Percentiles rank a stretch among this genome's conserved stretches.
Evolutionary conservation across 2,888 invertebrate genomes (phyloP).

Genomic region (Apodemia mormo): DNA sequence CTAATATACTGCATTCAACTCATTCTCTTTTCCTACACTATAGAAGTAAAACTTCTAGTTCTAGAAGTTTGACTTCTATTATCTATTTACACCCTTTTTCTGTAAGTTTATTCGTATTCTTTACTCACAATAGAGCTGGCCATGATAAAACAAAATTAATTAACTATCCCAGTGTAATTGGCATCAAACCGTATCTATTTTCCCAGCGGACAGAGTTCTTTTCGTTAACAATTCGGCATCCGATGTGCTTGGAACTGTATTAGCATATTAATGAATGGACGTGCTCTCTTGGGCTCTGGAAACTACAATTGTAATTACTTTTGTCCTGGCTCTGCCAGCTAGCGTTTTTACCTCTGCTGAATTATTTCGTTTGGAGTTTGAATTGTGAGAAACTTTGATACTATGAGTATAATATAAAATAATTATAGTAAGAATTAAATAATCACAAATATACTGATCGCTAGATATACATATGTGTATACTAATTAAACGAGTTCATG

Average conservation of each 20-base stretch:
- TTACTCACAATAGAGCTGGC: not conserved
- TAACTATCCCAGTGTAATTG: not conserved
- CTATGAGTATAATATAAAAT: no score
- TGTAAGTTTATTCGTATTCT: no score
- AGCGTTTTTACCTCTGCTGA: constrained; percentile 20
- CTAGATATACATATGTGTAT: no score
- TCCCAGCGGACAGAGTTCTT: constrained; percentile 38
- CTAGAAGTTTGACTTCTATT: no score
- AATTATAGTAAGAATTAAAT: no score
- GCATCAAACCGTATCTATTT: constrained; percentile 19
- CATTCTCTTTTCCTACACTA: no score
- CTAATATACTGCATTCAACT: no score
- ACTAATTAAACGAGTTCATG: no score
- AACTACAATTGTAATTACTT: constrained; percentile 46
- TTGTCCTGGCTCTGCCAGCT: constrained; percentile 35
- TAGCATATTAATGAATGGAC: constrained; percentile 71
- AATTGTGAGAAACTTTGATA: not conserved
- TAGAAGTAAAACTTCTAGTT: no score
- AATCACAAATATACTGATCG: no score
- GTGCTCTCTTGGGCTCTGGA: constrained; percentile 41
- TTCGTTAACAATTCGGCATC: constrained; percentile 54
- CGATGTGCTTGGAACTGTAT: constrained; percentile 54
- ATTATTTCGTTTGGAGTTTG: constrained; percentile 22
- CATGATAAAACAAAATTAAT: constrained; percentile 12
- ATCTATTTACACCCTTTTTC: no score